Evolutionary conservation across 2,797 vertebrate genomes (phyloP).

Genomic region (Hirundo rustica): DNA sequence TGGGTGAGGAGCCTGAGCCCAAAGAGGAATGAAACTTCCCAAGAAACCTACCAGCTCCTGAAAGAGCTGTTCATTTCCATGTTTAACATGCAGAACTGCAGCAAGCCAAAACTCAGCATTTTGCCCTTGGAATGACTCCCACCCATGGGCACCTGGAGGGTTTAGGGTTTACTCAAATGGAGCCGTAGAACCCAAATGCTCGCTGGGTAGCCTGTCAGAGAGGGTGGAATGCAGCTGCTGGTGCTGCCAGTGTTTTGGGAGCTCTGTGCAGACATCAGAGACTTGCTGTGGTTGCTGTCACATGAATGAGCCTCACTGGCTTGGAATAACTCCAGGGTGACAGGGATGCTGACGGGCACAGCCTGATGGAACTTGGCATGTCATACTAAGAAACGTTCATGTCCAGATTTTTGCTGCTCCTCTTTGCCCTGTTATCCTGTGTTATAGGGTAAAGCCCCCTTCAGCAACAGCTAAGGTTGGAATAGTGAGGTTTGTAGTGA

Average conservation of each 20-base stretch:
- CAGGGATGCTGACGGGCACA: not conserved
- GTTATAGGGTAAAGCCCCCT: not conserved
- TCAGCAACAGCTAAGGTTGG: not conserved
- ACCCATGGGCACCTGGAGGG: not conserved
- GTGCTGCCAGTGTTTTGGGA: accelerated
- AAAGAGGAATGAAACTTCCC: not conserved
- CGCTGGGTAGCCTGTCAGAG: not conserved
- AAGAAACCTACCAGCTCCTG: not conserved
- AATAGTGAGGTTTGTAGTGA: not conserved
- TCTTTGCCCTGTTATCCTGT: accelerated
- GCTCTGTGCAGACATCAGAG: not conserved
- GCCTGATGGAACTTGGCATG: not conserved
- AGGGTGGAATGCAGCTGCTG: not conserved
- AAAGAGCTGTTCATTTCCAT: not conserved
- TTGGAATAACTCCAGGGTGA: not conserved
- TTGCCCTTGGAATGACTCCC: not conserved
- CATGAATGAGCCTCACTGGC: accelerated
- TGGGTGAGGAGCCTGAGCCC: not conserved
- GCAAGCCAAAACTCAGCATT: not conserved
- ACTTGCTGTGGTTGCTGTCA: not conserved
- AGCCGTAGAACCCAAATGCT: accelerated
- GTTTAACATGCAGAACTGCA: not conserved
- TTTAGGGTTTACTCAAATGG: not conserved
- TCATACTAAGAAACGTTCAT: not conserved
- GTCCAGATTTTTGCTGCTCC: not conserved